Evolutionary conservation across 2,113 vertebrate species (phyloP), one percentile per base, ranked within the genome.

Genomic region (Pagrus major): DNA sequence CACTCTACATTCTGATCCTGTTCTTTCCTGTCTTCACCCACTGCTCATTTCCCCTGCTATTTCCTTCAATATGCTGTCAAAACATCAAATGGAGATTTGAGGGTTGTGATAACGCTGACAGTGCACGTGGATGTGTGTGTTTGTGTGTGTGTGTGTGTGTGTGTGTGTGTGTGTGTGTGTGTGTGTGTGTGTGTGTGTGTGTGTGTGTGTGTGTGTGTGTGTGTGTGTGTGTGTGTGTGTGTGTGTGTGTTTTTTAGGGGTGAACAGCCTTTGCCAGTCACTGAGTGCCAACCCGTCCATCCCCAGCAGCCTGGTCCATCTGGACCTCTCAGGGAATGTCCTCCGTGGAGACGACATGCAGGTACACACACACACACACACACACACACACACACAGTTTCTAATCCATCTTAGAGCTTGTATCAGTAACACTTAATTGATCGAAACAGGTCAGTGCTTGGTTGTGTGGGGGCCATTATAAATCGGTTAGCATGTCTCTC

Each of bases 191-290:
- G 29, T 68, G 23, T 71, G 18, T 81, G 10, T 78, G 51, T 79
- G 52, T 80, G 49, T 76, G 56, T n/a, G 29, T 41, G 49, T 56
- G 52, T 46, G 58, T 49, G 49, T 65, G 25, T 70, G 16, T 73
- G 20, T 81, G 7, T 73, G 49, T 80, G 51, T 78, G 52, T 63
- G 60, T 66, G 29, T 55, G 41, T 74, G 60, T 20, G 33, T 81
- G 41, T 79, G 35, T 73, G 75, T 76, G 71, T 80, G 76, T 70
- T 16, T 80, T 65, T 18, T 72, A 94, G 93, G 93, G 91, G 92
- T 94, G 90, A 94, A 94, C 86, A 93, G 93, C 89, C 91, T 94
- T 90, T 94, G 92, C 80, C 93, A 94, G 89, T 94, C 93, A 90
- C 86, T 94, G 89, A 90, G 93, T 93, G 93, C 93, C 93, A 94